These are phyloP conservation scores for Gymnoscelis rufifasciata DNA, from an alignment of 2,888 invertebrate species.

Conservation along the genomic window DNA sequence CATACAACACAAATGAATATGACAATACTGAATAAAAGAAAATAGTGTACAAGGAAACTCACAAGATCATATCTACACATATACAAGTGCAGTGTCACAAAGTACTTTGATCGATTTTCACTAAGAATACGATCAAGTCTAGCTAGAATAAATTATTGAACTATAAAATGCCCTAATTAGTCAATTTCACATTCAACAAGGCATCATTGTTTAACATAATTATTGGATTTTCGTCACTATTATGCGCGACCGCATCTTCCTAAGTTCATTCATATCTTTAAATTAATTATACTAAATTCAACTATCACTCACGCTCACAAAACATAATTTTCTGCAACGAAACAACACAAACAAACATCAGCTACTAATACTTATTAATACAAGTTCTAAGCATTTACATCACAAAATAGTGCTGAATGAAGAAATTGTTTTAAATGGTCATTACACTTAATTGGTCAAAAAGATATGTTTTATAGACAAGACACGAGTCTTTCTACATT, in stretches of 20 bases:
- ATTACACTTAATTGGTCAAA: conserved; percentile 74
- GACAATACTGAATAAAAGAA: conserved; percentile 74
- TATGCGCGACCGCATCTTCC: conserved; percentile 78
- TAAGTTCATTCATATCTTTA: conserved; percentile 73
- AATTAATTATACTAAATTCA: conserved; percentile 75
- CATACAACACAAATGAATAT: conserved; percentile 69
- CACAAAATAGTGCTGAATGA: conserved; percentile 72
- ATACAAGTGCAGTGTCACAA: conserved; percentile 50
- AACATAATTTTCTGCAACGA: conserved; percentile 58
- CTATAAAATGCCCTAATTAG: conserved; percentile 75
- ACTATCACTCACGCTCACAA: conserved; percentile 72
- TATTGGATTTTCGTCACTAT: conserved; percentile 79
- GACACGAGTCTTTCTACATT: conserved; percentile 55
- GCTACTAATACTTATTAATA: conserved; percentile 79
- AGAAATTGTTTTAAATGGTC: conserved; percentile 63
- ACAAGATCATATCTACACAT: conserved; percentile 38
- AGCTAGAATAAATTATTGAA: conserved; percentile 69
- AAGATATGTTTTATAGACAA: conserved; percentile 68
- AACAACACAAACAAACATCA: conserved; percentile 67
- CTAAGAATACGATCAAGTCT: conserved; percentile 67
- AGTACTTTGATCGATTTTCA: conserved; percentile 72
- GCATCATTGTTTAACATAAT: conserved; percentile 72
- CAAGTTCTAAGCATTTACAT: conserved; percentile 71
- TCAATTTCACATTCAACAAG: conserved; percentile 74
- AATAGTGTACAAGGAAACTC: conserved; percentile 48